Percentiles rank a stretch among this genome's conserved stretches.
Conservation (phyloP, 1,140 invertebrate species). For the Epicauta chinensis region DNA sequence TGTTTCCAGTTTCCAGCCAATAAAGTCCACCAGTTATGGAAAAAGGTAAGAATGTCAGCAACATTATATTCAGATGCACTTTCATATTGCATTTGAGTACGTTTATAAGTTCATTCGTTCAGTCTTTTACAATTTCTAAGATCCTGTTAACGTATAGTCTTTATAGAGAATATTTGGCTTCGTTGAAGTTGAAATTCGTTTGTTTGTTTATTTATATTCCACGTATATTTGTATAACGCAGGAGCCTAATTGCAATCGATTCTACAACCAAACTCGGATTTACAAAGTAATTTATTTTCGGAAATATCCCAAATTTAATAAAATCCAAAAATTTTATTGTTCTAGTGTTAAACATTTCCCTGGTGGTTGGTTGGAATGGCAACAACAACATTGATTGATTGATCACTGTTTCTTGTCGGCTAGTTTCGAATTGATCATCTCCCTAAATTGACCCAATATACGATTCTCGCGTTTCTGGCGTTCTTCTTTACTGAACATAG, state of each 20-base stretch:
- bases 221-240: no score
- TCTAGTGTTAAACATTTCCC: conserved; percentile 11
- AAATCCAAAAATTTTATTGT: background rate
- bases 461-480: conserved; percentile 92
- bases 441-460: conserved; percentile 91
- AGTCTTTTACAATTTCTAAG: no score
- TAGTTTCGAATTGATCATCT: conserved; percentile 75
- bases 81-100: no score
- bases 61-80: no score
- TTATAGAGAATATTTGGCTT: no score
- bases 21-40: no score
- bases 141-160: no score
- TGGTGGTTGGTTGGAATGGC: conserved; percentile 5
- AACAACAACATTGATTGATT: background rate
- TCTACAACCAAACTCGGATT: conserved; percentile 43
- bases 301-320: conserved; percentile 5
- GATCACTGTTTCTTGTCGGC: conserved; percentile 47
- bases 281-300: conserved; percentile 39
- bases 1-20: no score
- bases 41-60: no score
- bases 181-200: no score
- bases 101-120: no score
- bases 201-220: no score
- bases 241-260: conserved; percentile 41
- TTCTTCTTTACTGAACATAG: conserved; percentile 98